Base-by-base conservation (phyloP, 2,888 invertebrate genomes). In the Tupiocoris notatus region DNA sequence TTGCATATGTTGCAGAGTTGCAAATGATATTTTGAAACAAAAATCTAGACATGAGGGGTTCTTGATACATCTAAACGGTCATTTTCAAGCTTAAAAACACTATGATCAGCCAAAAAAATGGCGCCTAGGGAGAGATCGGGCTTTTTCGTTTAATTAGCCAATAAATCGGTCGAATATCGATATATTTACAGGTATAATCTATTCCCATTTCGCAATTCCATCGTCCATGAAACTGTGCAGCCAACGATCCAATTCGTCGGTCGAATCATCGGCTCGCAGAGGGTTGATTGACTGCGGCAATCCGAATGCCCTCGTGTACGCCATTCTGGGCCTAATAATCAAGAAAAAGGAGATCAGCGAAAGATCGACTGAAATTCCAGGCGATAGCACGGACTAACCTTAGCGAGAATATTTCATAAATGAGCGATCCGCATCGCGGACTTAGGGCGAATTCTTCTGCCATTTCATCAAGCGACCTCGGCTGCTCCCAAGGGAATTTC, bases 181-280 rank as follows among this genome's bases (percentile, higher is more conserved):
- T n/a, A n/a, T n/a, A n/a, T n/a, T n/a, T n/a, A n/a, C n/a, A 18
- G 17, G 39, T 65, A 12, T 39, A 9, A 18, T 18, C 21, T 22
- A 67, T 18, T 67, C 18, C 56, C 67, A 67, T 57, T 67, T 67
- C n/a, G 20, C 56, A 7, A 67, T 57, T 54, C 56, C 54, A 22
- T 67, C 67, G 57, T 67, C 67, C 67, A 67, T 67, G 23, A 67
- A 67, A n/a, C 22, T 56, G 67, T 67, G 57, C 12, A 67, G 67
- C 67, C 67, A 67, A 56, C 56, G 22, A 22, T 67, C 67, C 20
- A 67, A 21, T 20, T 67, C 67, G n/a, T 57, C 56, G 2, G 21
- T 56, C 21, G 67, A 57, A 2, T 67, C 67, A 16, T 67, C 56
- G 39, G 39, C 9, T 65, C 65, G 17, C 16, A 16, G 65, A 67